A percentile compares a stretch with the other conserved stretches of the same genome.
phyloP scores from a whole-genome alignment of 2,113 vertebrate species.

The Oenanthe oenanthe region DNA sequence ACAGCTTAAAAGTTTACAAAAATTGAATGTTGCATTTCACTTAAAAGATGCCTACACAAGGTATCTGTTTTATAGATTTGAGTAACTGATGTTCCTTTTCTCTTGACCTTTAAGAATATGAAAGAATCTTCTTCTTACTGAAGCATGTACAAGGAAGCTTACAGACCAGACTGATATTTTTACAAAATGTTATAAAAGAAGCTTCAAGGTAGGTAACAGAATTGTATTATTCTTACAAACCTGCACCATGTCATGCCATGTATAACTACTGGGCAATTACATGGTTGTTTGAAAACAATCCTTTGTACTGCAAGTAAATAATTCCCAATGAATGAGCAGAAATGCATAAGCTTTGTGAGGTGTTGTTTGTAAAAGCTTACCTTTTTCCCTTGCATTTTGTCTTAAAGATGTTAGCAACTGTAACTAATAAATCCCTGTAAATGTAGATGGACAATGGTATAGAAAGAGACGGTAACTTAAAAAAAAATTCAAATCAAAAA shows the following conservation, averaged over 20 bases:
- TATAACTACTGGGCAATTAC: neutral
- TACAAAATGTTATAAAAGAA: conserved; percentile 96
- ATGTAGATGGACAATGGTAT: neutral
- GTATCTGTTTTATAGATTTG: too few relatives aligned
- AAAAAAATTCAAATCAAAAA: neutral
- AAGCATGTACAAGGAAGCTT: conserved; percentile 94
- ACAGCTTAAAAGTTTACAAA: neutral
- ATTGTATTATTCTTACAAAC: neutral
- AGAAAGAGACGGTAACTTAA: neutral
- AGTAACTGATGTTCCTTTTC: conserved; percentile 23
- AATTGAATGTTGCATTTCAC: neutral
- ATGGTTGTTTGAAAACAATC: neutral
- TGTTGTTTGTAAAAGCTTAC: neutral
- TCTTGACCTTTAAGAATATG: conserved; percentile 82
- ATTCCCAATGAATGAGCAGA: neutral
- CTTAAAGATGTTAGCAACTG: neutral
- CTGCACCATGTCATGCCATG: neutral
- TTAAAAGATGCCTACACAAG: too few relatives aligned
- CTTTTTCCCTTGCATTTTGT: neutral
- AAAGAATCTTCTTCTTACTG: conserved; percentile 94
- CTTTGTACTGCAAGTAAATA: neutral
- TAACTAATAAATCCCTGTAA: neutral
- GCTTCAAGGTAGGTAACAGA: conserved; percentile 84
- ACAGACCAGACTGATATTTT: conserved; percentile 90
- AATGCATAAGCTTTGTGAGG: neutral